Percentiles rank a stretch among this genome's conserved stretches.
These are phyloP conservation scores for Poeciliopsis prolifica DNA, from an alignment of 2,113 vertebrate genomes.

Conservation along the genomic window DNA sequence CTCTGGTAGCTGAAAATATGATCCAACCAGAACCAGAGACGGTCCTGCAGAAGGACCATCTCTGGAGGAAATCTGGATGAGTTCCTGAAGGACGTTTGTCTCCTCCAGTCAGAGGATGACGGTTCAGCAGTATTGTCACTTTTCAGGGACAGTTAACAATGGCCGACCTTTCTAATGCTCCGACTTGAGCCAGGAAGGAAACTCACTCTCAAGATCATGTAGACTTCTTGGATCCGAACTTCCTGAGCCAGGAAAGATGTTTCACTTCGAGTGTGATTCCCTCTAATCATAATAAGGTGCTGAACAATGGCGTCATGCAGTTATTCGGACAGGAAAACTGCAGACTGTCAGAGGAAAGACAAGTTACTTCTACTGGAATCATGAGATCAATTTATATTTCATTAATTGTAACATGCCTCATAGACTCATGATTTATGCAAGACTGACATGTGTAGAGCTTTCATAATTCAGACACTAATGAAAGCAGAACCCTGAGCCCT, in stretches of 20 bases:
- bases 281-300: not conserved
- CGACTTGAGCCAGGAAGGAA: slow-evolving; percentile 29
- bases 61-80: not conserved
- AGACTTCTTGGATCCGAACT: not conserved
- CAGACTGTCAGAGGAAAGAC: not conserved
- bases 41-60: not conserved
- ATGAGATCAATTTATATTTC: not conserved
- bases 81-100: not conserved
- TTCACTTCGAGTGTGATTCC: not conserved
- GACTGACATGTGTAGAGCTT: not conserved
- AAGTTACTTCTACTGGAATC: not conserved
- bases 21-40: not conserved
- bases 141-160: slow-evolving; percentile 30
- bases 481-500: not conserved
- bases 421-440: not conserved
- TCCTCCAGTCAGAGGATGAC: not conserved
- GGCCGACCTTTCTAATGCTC: slow-evolving; percentile 7
- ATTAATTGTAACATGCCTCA: not conserved
- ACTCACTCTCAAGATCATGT: slow-evolving; percentile 2
- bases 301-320: not conserved
- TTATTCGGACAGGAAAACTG: not conserved
- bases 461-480: not conserved
- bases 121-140: not conserved
- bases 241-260: not conserved
- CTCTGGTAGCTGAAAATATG: not conserved